Conservation (phyloP, 2,888 invertebrate genomes). For the Acrocera orbiculus region DNA sequence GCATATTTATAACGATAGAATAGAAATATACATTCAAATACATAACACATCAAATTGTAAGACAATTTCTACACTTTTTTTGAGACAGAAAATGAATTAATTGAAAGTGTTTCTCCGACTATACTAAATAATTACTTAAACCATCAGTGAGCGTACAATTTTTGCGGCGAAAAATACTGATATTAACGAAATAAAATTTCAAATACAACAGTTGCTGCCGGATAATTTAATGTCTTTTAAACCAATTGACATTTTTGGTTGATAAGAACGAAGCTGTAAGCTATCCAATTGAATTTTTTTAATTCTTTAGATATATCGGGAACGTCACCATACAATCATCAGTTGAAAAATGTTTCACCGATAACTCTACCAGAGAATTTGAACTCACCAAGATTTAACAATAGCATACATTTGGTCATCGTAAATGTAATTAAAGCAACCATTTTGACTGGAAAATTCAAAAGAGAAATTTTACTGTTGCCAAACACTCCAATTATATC, state of each 20-base stretch:
- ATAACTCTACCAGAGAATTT: conserved; percentile 13
- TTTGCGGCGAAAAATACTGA: conserved; percentile 5
- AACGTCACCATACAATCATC: not conserved
- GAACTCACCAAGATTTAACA: conserved; percentile 15
- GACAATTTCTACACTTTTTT: conserved; percentile 13
- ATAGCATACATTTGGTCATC: conserved; percentile 16
- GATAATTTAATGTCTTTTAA: too few species aligned
- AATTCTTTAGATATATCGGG: conserved; percentile 4
- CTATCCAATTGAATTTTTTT: conserved; percentile 10
- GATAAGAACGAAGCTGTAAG: too few species aligned
- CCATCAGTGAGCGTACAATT: conserved; percentile 7
- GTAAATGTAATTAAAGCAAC: conserved; percentile 17
- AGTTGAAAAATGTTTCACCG: conserved; percentile 13
- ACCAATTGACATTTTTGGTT: conserved; percentile 1
- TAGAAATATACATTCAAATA: conserved; percentile 11
- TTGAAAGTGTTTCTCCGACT: conserved; percentile 16
- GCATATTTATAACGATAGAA: too few species aligned
- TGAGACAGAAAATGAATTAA: conserved; percentile 12
- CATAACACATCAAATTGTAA: conserved; percentile 12
- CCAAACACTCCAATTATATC: conserved; percentile 22
- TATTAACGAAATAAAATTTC: not conserved
- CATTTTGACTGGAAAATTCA: conserved; percentile 13
- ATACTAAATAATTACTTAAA: conserved; percentile 11
- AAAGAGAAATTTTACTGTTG: conserved; percentile 16
- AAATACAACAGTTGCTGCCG: too few species aligned